Conservation (phyloP, 1,140 invertebrate genomes). For the Zaprionus camerounensis region DNA sequence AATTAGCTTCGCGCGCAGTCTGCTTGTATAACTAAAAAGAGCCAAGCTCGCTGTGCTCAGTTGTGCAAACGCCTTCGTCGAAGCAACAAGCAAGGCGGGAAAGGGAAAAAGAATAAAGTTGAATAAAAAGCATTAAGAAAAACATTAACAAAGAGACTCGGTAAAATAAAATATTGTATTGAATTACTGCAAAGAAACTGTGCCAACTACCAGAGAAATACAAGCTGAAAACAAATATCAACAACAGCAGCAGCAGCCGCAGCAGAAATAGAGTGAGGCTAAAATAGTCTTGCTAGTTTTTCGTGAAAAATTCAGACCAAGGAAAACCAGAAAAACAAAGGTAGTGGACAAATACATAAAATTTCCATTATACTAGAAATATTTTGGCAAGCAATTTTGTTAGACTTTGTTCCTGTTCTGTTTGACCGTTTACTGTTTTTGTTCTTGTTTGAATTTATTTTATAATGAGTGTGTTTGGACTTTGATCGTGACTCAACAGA, state of each 20-base stretch:
- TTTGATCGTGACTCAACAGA: conserved; percentile 78
- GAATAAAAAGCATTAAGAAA: conserved; percentile 5
- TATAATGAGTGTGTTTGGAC: conserved; percentile 56
- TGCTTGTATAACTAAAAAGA: conserved; percentile 51
- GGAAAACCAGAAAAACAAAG: conserved; percentile 48
- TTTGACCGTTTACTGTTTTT: conserved; percentile 39
- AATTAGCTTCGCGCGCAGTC: conserved; percentile 55
- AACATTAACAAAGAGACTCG: conserved; percentile 28
- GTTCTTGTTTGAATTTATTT: conserved; percentile 31
- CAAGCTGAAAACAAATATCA: background rate
- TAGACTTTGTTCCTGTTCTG: conserved; percentile 66
- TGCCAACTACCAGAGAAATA: conserved; percentile 6
- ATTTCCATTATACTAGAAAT: conserved; percentile 77
- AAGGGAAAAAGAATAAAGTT: conserved; percentile 22
- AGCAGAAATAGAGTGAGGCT: conserved; percentile 48
- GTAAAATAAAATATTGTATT: conserved; percentile 32
- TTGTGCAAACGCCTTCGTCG: conserved; percentile 54
- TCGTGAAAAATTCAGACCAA: conserved; percentile 32
- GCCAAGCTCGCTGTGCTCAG: conserved; percentile 48
- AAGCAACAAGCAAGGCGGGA: conserved; percentile 54
- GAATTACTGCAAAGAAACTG: conserved; percentile 23
- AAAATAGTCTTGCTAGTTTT: conserved; percentile 48
- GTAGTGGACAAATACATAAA: conserved; percentile 60
- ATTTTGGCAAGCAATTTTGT: conserved; percentile 59
- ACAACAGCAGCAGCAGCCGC: conserved; percentile 3